Base-by-base conservation (phyloP, 2,797 vertebrate species). In the Sebastes reedi region DNA sequence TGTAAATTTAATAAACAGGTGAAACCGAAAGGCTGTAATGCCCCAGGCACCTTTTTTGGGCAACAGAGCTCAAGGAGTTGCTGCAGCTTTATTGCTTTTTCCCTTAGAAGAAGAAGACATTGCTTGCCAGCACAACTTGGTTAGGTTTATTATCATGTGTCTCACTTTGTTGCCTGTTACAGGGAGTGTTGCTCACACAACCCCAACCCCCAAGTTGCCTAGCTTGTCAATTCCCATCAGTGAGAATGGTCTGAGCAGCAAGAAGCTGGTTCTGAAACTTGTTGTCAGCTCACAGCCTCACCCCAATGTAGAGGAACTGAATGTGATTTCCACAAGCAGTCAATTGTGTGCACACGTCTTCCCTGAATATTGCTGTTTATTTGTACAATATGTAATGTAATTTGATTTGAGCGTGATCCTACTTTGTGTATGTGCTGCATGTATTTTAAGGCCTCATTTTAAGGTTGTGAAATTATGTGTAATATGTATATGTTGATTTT, bases 371-470 rank as follows among this genome's bases (percentile, higher is more conserved):
- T 71, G 81, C 77, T 86, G 75, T 80, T 87, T 84, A 88, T 87
- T 88, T 88, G 81, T 86, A 84, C 62, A 61, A 72, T 68, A 81
- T 81, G 75, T 80, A 71, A 80, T 79, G 75, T 79, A 76, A 76
- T 72, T 58, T 59, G 56, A 54, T 72, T 50, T 52, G 30, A 87
- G 72, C 61, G 67, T 36, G 29, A 73, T 69, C 55, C 20, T 68
- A 58, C 69, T 64, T 25, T 75, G 70, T 82, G 72, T 81, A 60
- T 83, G 67, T 72, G 52, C 27, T 55, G 84, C 91, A 87, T 94
- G 88, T 90, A 78, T 92, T 90, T 52, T 84, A 87, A 86, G 52
- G 78, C 82, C 80, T 93, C 62, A n/a, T 88, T 89, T 56, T 80
- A 62, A 81, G 72, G 79, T 84, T 61, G 77, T 92, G 77, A 88